Evolutionary conservation across 1,140 invertebrate genomes (phyloP).

Genomic region (Ceratina australensis): DNA sequence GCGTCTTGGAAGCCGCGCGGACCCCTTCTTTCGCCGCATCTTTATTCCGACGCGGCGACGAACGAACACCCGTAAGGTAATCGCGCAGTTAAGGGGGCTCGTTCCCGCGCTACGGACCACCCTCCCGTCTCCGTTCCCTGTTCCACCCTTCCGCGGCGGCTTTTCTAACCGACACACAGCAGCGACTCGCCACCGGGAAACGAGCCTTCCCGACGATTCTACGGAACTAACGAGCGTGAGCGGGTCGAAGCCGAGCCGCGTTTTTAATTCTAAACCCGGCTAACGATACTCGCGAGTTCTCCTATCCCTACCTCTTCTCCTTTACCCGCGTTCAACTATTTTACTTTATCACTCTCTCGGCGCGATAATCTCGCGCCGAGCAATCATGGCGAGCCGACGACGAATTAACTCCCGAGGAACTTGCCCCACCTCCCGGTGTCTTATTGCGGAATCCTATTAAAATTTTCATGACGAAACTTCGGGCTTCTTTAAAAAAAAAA

Average conservation of each 20-base stretch:
- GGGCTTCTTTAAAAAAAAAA: no score
- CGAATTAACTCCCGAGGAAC: background rate
- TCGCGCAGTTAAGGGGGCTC: slow-evolving; percentile 57
- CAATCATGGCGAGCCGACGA: background rate
- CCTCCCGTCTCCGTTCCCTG: background rate
- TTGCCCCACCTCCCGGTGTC: background rate
- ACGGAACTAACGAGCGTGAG: slow-evolving; percentile 45
- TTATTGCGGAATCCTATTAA: no score
- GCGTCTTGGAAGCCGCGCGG: slow-evolving; percentile 33
- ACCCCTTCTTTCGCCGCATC: slow-evolving; percentile 28
- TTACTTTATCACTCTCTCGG: background rate
- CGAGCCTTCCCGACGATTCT: slow-evolving; percentile 37
- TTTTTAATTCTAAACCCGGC: slow-evolving; percentile 33
- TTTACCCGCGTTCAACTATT: background rate
- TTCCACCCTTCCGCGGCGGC: background rate
- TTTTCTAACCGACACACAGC: no score
- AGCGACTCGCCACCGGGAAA: slow-evolving; percentile 21
- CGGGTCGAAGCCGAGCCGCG: slow-evolving; percentile 11
- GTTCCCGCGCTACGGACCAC: slow-evolving; percentile 33
- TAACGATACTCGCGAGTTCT: slow-evolving; percentile 27
- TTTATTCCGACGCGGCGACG: slow-evolving; percentile 46
- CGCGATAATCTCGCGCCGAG: background rate
- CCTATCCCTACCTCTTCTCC: background rate
- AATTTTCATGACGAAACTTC: no score
- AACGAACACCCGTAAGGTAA: slow-evolving; percentile 57